Evolutionary conservation across 2,797 vertebrate species (phyloP).

Genomic region (Enoplosus armatus): DNA sequence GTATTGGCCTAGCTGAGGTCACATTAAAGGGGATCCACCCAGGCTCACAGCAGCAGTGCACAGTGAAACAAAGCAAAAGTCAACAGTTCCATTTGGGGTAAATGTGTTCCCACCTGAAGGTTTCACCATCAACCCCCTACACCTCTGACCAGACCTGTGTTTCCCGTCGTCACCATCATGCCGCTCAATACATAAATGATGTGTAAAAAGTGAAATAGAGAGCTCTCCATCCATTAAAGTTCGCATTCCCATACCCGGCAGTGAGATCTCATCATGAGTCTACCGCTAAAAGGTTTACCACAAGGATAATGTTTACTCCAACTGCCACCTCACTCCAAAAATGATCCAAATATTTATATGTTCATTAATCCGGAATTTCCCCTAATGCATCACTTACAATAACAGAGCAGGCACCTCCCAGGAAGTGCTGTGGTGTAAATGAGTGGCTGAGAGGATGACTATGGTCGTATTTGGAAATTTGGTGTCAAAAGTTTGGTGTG

Average conservation of each 20-base stretch:
- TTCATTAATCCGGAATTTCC: constrained; percentile 82
- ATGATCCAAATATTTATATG: constrained; percentile 81
- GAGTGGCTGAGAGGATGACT: constrained; percentile 33
- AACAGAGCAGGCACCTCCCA: constrained; percentile 65
- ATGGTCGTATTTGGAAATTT: constrained; percentile 35
- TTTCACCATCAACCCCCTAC: not conserved
- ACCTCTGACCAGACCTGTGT: not conserved
- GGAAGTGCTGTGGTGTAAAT: constrained; percentile 40
- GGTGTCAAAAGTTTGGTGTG: constrained; percentile 34
- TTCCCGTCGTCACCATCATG: not conserved
- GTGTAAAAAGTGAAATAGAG: constrained; percentile 53
- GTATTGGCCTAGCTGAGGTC: not conserved
- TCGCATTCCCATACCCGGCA: constrained; percentile 49
- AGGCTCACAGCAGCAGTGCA: not conserved
- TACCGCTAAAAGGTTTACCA: constrained; percentile 74
- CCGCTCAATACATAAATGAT: constrained; percentile 9
- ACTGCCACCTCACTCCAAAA: constrained; percentile 75
- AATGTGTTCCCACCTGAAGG: not conserved
- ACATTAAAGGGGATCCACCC: not conserved
- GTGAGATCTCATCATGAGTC: constrained; percentile 59
- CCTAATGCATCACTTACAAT: constrained; percentile 82
- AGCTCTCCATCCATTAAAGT: constrained; percentile 48
- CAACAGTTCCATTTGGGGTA: not conserved
- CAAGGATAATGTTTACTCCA: constrained; percentile 72
- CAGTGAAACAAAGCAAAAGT: not conserved